These are phyloP conservation scores for Frankliniella intonsa DNA, from an alignment of 2,888 invertebrate species.

Conservation along the genomic window DNA sequence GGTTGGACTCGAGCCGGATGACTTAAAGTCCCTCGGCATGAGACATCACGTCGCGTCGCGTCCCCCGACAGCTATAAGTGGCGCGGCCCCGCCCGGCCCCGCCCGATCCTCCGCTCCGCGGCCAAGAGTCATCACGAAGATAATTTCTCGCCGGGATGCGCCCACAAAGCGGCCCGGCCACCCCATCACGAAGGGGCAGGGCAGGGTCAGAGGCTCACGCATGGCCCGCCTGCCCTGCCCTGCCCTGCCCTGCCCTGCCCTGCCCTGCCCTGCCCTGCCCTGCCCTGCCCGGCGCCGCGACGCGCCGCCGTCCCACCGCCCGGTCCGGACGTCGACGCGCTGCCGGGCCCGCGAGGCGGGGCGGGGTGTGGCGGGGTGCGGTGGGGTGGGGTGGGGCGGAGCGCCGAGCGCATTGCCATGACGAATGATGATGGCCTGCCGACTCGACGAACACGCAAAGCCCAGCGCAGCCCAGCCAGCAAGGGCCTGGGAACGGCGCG, in stretches of 20 bases:
- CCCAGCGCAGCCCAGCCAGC: too few relatives aligned
- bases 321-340: not conserved
- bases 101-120: too few relatives aligned
- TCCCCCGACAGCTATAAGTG: too few relatives aligned
- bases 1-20: not conserved
- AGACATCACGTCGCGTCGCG: too few relatives aligned
- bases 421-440: not conserved
- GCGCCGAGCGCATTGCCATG: not conserved
- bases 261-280: not conserved
- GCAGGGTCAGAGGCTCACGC: not conserved
- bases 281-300: not conserved
- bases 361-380: too few relatives aligned
- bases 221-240: not conserved
- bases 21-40: too few relatives aligned
- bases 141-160: not conserved
- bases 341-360: too few relatives aligned
- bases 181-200: not conserved
- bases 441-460: not conserved
- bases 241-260: not conserved
- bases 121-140: not conserved
- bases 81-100: too few relatives aligned
- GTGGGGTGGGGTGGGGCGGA: too few relatives aligned
- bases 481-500: too few relatives aligned
- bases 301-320: not conserved
- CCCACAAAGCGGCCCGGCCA: not conserved